Evolutionary conservation across 2,797 vertebrate species (phyloP), one percentile per base, ranked within the genome.

Genomic region (Euthynnus affinis): DNA sequence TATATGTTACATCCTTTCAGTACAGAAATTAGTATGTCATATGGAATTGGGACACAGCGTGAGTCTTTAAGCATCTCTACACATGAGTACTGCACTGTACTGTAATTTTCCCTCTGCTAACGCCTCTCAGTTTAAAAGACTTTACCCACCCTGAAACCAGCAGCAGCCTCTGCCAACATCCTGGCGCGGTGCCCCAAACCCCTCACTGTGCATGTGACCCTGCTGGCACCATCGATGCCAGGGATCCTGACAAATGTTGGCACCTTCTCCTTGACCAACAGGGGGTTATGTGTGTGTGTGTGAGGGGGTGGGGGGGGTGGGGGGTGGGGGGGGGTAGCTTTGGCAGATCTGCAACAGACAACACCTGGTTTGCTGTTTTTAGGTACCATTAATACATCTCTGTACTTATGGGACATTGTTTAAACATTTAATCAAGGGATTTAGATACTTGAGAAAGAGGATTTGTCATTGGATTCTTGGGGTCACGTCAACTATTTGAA

Each of bases 161-260:
- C 87, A 56, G 71, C 85, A 79, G 85, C 79, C 85, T 85, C 65
- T 89, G 90, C 93, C 93, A 91, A 74, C 88, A 23, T 81, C 61
- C 85, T 94, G 93, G 91, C 93, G 42, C 56, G 74, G 44, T 82
- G 90, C 93, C 93, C 78, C 72, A n/a, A 68, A 84, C 89, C 91
- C 89, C 91, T 88, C 84, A 48, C 91, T 89, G 92, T 83, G 90
- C 90, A 90, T 89, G 90, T 93, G 93, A 94, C 93, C 93, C 89
- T 75, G 73, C 90, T 90, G 90, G 91, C 91, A 93, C 83, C 78
- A 42, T 81, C 75, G 23, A 87, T 90, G 92, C 91, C 93, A 92
- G 91, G 81, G 93, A 94, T 92, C 93, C 87, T 94, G 92, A 94
- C 91, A 92, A 94, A 93, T 94, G 93, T 93, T 94, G 93, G 93